Conservation (phyloP, 2,888 invertebrate species). For the Frankliniella intonsa region DNA sequence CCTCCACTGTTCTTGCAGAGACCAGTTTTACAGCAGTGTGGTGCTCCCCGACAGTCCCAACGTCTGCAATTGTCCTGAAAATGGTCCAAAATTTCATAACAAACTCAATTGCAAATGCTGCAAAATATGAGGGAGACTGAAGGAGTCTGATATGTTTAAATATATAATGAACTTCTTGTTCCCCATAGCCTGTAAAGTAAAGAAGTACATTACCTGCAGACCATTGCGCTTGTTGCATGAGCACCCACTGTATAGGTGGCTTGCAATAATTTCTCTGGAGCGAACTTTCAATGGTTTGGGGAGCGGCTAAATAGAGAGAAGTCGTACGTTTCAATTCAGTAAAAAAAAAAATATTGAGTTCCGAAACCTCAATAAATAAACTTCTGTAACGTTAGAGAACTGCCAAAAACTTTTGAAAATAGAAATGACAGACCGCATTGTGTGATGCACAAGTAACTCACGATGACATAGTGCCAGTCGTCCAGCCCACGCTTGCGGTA, state of each 20-base stretch:
- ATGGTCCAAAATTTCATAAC: background rate
- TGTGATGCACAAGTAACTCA: background rate
- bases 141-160: background rate
- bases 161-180: background rate
- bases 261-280: background rate
- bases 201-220: background rate
- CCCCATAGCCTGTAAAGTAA: background rate
- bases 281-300: background rate
- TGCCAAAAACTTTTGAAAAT: too few species aligned
- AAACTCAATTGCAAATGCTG: background rate
- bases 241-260: background rate
- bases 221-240: slow-evolving; percentile 13
- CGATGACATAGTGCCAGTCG: slow-evolving; percentile 16
- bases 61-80: slow-evolving; percentile 1
- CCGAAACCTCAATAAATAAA: too few species aligned
- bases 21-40: background rate
- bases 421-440: too few species aligned
- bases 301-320: background rate
- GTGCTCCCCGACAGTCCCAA: background rate
- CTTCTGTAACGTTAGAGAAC: too few species aligned
- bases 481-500: slow-evolving; percentile 14
- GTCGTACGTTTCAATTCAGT: too few species aligned
- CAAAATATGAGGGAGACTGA: background rate
- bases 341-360: too few species aligned
- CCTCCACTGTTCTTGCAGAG: background rate